A percentile compares a stretch with the other conserved stretches of the same genome.
These are phyloP conservation scores for Taxidea taxus DNA, from an alignment of 2,113 vertebrate genomes.

Conservation along the genomic window DNA sequence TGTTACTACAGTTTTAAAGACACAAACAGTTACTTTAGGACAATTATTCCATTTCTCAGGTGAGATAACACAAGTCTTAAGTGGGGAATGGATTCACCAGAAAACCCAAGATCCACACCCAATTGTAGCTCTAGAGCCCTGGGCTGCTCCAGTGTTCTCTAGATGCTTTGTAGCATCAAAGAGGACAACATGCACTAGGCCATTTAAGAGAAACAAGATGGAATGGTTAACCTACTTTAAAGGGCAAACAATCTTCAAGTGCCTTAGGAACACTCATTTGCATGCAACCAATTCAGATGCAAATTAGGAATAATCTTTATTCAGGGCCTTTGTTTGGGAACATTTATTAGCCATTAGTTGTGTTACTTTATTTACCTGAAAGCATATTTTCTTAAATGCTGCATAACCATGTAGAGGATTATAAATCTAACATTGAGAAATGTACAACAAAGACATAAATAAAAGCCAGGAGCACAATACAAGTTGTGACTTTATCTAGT, in stretches of 20 bases:
- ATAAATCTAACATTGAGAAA: constrained; percentile 45
- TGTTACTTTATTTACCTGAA: constrained; percentile 43
- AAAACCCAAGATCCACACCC: not conserved
- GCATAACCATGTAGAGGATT: not conserved
- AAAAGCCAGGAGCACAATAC: not conserved
- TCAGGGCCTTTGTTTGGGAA: constrained; percentile 11
- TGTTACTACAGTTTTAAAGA: not conserved
- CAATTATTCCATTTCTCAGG: constrained; percentile 23
- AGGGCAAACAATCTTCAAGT: constrained; percentile 32
- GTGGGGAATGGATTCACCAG: not conserved
- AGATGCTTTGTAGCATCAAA: not conserved
- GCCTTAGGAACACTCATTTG: constrained; percentile 47
- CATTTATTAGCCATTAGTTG: constrained; percentile 52
- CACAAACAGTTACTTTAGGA: not conserved
- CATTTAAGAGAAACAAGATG: not conserved
- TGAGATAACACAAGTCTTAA: not conserved
- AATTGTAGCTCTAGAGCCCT: not conserved
- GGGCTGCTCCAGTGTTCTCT: not conserved
- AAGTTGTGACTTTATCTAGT: not conserved
- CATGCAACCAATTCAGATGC: constrained; percentile 47
- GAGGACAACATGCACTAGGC: not conserved
- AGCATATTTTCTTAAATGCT: constrained; percentile 53
- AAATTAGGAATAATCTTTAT: constrained; percentile 61
- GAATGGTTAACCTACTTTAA: constrained; percentile 35
- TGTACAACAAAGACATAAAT: not conserved